A percentile compares a stretch with the other conserved stretches of the same genome.
Evolutionary conservation across 2,888 invertebrate species (phyloP).

Genomic region (Cantharis lateralis): DNA sequence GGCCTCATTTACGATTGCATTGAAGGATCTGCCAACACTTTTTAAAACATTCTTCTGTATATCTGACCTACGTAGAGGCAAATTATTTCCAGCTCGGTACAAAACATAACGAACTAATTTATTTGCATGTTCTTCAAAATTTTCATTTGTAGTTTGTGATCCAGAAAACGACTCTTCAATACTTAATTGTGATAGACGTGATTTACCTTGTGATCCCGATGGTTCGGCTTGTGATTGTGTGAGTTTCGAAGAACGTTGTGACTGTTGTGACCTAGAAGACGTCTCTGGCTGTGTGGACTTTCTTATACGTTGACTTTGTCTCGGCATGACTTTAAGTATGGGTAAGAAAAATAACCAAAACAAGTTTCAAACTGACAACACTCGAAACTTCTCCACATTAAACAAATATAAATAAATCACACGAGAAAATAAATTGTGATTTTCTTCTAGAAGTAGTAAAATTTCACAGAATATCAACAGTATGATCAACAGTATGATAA

Average conservation of each 20-base stretch:
- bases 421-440: no score
- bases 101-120: conserved; percentile 19
- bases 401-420: no score
- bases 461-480: no score
- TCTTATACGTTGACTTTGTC: not conserved
- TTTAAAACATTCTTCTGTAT: conserved; percentile 16
- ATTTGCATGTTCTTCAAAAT: conserved; percentile 12
- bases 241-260: not conserved
- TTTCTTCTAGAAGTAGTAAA: no score
- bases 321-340: not conserved
- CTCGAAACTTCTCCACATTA: no score
- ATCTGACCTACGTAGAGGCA: conserved; percentile 21
- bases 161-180: not conserved
- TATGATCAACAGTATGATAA: no score
- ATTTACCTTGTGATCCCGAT: not conserved
- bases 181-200: not conserved
- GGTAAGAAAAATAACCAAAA: not conserved
- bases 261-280: not conserved
- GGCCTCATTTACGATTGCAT: conserved; percentile 7
- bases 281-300: not conserved
- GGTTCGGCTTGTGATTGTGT: not conserved
- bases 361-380: not conserved
- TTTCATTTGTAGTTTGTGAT: not conserved
- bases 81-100: conserved; percentile 14
- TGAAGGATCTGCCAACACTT: conserved; percentile 10